Percentiles rank a stretch among this genome's conserved stretches.
These are phyloP conservation scores for Intellagama lesueurii DNA, from an alignment of 2,797 vertebrate species.

Conservation along the genomic window DNA sequence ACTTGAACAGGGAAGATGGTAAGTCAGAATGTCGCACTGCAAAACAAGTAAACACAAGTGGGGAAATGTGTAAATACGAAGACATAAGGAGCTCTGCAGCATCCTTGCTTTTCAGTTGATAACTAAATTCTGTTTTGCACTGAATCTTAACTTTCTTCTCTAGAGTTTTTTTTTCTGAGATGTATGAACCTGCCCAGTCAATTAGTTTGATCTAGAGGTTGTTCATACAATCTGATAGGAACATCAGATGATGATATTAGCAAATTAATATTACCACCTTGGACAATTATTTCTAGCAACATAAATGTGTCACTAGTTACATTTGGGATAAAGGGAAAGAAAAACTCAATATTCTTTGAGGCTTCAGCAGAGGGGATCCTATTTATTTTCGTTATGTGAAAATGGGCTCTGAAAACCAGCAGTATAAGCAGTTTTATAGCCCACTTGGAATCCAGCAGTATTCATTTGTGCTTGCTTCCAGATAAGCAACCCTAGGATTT, in stretches of 20 bases:
- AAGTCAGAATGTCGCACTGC: not conserved
- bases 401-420: not conserved
- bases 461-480: not conserved
- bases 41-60: not conserved
- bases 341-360: not conserved
- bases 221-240: not conserved
- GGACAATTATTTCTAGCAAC: not conserved
- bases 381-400: not conserved
- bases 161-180: constrained; percentile 12
- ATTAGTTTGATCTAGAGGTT: not conserved
- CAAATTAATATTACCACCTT: not conserved
- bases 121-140: too few species aligned
- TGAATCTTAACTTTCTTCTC: too few species aligned
- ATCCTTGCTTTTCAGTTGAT: not conserved
- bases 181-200: constrained; percentile 23
- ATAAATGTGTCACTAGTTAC: not conserved
- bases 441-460: not conserved
- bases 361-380: not conserved
- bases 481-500: not conserved
- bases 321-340: not conserved
- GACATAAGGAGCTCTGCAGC: too few species aligned
- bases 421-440: not conserved
- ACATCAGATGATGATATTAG: not conserved
- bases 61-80: not conserved
- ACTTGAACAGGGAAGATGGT: too few species aligned